Conservation (phyloP, 2,888 invertebrate genomes). For the Drosophila kokeensis region DNA sequence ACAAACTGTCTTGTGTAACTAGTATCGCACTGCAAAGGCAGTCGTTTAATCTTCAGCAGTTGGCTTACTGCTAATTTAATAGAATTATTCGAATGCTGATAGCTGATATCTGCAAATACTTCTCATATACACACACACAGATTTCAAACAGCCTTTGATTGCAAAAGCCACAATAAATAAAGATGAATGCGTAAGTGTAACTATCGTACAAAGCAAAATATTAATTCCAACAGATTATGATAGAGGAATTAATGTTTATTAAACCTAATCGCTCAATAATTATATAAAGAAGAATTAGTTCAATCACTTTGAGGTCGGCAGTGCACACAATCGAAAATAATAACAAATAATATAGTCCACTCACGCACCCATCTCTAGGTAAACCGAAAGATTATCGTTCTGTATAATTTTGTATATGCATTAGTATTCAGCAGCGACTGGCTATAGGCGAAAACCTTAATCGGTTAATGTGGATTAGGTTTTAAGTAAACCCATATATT, state of each 20-base stretch:
- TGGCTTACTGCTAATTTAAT: slow-evolving; percentile 15
- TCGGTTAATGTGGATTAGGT: slow-evolving; percentile 11
- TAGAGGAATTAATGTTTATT: background rate
- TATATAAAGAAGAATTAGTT: background rate
- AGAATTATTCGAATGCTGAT: slow-evolving; percentile 41
- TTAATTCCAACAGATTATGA: background rate
- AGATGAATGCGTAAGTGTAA: slow-evolving; percentile 4
- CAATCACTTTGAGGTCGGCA: background rate
- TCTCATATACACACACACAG: slow-evolving; percentile 7
- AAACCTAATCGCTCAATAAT: background rate
- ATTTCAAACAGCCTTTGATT: slow-evolving; percentile 18
- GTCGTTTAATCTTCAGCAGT: slow-evolving; percentile 18
- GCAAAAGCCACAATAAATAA: slow-evolving; percentile 14
- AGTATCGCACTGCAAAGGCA: slow-evolving; percentile 13
- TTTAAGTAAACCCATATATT: background rate
- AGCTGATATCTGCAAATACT: slow-evolving; percentile 40
- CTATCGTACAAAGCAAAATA: background rate
- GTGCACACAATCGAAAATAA: background rate
- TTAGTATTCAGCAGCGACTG: background rate
- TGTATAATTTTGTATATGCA: slow-evolving; percentile 5
- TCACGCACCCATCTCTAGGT: slow-evolving; percentile 25
- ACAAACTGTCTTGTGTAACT: slow-evolving; percentile 10
- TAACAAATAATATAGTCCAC: background rate
- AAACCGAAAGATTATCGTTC: background rate
- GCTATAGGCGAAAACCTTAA: slow-evolving; percentile 14